A percentile compares a stretch with the other conserved stretches of the same genome.
Conservation (phyloP, 2,113 vertebrate species). For the Nyctereutes procyonoides region DNA sequence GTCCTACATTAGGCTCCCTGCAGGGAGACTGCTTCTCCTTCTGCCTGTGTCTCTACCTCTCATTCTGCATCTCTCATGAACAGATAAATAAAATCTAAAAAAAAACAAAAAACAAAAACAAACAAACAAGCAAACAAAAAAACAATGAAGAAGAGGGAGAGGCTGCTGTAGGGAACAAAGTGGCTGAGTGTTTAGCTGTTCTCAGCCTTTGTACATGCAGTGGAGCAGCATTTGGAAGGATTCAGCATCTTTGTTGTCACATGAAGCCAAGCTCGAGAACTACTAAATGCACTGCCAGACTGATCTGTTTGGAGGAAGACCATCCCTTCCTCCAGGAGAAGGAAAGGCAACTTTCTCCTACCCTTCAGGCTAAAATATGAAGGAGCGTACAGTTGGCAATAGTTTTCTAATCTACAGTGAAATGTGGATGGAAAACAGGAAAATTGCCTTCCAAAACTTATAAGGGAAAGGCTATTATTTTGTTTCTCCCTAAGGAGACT, state of each 20-base stretch:
- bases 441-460: conserved; percentile 17
- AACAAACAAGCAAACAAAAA: too few relatives aligned
- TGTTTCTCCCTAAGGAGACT: conserved; percentile 20
- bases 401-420: not conserved
- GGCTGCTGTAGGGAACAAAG: not conserved
- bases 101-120: too few relatives aligned
- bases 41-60: too few relatives aligned
- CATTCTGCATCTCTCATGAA: too few relatives aligned
- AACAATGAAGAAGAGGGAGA: not conserved
- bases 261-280: not conserved
- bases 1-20: too few relatives aligned
- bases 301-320: not conserved
- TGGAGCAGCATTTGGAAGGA: not conserved
- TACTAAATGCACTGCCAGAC: not conserved
- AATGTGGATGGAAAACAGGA: conserved; percentile 6
- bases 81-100: too few relatives aligned
- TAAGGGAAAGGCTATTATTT: not conserved
- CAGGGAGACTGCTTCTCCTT: too few relatives aligned
- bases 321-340: not conserved
- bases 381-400: not conserved
- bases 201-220: not conserved
- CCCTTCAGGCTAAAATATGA: not conserved
- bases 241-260: not conserved
- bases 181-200: not conserved
- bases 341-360: not conserved